These are phyloP conservation scores for Zaprionus lachaisei DNA, from an alignment of 1,140 invertebrate genomes.

Conservation along the genomic window DNA sequence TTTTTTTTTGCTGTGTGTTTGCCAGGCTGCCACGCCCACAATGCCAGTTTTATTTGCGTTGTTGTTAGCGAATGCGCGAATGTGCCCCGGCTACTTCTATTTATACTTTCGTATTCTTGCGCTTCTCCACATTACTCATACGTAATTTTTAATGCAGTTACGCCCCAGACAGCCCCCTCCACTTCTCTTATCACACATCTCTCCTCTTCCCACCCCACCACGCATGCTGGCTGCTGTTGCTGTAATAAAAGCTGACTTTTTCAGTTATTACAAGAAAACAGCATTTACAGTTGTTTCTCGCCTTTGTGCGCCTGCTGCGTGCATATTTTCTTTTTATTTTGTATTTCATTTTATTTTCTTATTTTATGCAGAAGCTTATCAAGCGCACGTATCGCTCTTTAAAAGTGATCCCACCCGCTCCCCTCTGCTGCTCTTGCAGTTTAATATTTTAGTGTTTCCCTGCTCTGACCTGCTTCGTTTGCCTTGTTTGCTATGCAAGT, in stretches of 20 bases:
- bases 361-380: background rate
- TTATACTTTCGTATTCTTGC: slow-evolving; percentile 16
- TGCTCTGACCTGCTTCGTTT: background rate
- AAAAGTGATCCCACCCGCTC: background rate
- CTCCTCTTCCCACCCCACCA: background rate
- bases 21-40: slow-evolving; percentile 33
- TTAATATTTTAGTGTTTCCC: background rate
- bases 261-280: slow-evolving; percentile 39
- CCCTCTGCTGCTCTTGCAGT: background rate
- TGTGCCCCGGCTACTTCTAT: slow-evolving; percentile 39
- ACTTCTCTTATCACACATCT: too few species aligned
- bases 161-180: background rate
- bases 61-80: slow-evolving; percentile 31
- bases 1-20: slow-evolving; percentile 11
- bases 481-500: slow-evolving; percentile 13
- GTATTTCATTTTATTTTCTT: slow-evolving; percentile 1
- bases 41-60: slow-evolving; percentile 45
- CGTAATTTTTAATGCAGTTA: slow-evolving; percentile 57
- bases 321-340: slow-evolving; percentile 30
- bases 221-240: slow-evolving; percentile 24
- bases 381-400: background rate
- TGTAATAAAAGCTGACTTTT: slow-evolving; percentile 50
- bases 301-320: slow-evolving; percentile 10
- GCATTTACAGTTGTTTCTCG: slow-evolving; percentile 36
- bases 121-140: slow-evolving; percentile 33